Evolutionary conservation across 30 jellyfish, hydroid and myxozoan species (phyloP).

Genomic region (Aurelia aurita): DNA sequence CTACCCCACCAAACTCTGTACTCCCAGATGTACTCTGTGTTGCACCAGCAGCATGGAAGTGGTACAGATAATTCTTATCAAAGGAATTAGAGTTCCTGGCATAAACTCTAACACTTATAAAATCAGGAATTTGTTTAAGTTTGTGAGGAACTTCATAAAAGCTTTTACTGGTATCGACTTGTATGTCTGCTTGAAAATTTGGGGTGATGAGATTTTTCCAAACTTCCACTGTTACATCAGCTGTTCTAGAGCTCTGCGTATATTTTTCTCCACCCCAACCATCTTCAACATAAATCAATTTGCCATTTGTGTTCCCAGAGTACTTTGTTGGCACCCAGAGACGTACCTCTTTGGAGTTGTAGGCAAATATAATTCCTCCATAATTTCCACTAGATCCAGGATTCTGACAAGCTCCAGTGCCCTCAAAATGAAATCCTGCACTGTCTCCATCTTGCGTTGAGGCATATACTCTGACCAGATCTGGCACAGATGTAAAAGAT

Average conservation of each 20-base stretch:
- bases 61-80: slow-evolving; percentile 61
- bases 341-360: slow-evolving; percentile 73
- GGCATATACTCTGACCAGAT: slow-evolving; percentile 84
- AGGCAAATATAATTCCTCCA: slow-evolving; percentile 95
- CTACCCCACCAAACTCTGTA: slow-evolving; percentile 90
- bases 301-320: slow-evolving; percentile 73
- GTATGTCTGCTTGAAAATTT: slow-evolving; percentile 75
- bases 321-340: slow-evolving; percentile 92
- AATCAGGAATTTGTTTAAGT: slow-evolving; percentile 86
- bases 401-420: slow-evolving; percentile 97
- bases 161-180: slow-evolving; percentile 68
- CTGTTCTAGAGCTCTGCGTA: slow-evolving; percentile 86
- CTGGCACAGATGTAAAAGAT: slow-evolving; percentile 70
- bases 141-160: slow-evolving; percentile 72
- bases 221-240: slow-evolving; percentile 88
- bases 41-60: slow-evolving; percentile 90
- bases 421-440: slow-evolving; percentile 88
- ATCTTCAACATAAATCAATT: slow-evolving; percentile 90
- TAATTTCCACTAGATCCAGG: slow-evolving; percentile 79
- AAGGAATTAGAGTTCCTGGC: background rate
- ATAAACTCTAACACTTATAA: slow-evolving; percentile 86
- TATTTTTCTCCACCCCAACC: slow-evolving; percentile 98
- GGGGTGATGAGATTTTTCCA: slow-evolving; percentile 94
- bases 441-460: slow-evolving; percentile 90
- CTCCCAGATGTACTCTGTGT: slow-evolving; percentile 76